These are phyloP conservation scores for Hemitrygon akajei DNA, from an alignment of 2,797 vertebrate species.

Conservation along the genomic window DNA sequence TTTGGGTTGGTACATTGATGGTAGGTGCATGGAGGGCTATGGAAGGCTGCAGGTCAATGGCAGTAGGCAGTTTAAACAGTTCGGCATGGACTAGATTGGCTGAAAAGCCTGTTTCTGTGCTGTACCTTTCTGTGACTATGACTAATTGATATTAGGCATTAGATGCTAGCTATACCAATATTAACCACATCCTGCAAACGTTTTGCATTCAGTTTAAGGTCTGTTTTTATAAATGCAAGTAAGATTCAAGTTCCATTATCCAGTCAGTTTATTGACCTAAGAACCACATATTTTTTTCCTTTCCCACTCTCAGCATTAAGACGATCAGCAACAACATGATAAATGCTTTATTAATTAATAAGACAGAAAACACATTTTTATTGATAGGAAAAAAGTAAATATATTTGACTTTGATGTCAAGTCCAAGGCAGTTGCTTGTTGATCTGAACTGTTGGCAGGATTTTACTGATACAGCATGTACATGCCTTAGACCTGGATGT, in stretches of 20 bases:
- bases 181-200: not conserved
- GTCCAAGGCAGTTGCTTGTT: not conserved
- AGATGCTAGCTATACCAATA: too few relatives aligned
- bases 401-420: not conserved
- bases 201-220: not conserved
- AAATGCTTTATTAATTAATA: not conserved
- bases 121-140: too few relatives aligned
- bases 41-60: too few relatives aligned
- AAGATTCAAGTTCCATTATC: not conserved
- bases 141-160: too few relatives aligned
- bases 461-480: not conserved
- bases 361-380: too few relatives aligned
- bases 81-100: too few relatives aligned
- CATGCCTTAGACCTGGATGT: not conserved
- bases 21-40: too few relatives aligned
- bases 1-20: too few relatives aligned
- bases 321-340: not conserved
- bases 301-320: too few relatives aligned
- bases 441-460: not conserved
- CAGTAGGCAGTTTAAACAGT: too few relatives aligned
- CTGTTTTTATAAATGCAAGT: not conserved
- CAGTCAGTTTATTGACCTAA: not conserved
- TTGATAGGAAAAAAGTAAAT: not conserved
- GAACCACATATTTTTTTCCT: not conserved
- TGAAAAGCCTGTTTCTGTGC: too few relatives aligned